These are phyloP conservation scores for Drosophila jambulina DNA, from an alignment of 1,140 invertebrate species.

Conservation along the genomic window DNA sequence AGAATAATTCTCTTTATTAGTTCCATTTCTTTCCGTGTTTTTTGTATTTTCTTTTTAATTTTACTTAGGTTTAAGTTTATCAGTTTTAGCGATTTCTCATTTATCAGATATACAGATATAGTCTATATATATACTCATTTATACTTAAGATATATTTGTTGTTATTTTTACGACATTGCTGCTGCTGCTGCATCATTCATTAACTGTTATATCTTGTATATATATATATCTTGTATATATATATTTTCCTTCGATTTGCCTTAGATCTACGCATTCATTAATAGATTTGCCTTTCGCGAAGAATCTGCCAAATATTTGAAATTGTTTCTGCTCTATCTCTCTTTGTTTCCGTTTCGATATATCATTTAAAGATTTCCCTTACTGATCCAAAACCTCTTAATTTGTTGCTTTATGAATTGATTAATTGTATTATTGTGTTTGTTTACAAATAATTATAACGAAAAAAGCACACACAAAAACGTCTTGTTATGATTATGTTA, in stretches of 20 bases:
- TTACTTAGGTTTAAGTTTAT: conserved; percentile 74
- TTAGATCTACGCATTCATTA: conserved; percentile 66
- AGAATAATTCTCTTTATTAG: conserved; percentile 84
- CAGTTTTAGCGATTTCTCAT: conserved; percentile 78
- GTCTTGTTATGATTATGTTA: conserved; percentile 19
- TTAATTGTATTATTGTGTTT: conserved; percentile 29
- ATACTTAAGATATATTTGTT: conserved; percentile 65
- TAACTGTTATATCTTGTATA: conserved; percentile 43
- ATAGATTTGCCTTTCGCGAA: conserved; percentile 42
- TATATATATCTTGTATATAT: conserved; percentile 56
- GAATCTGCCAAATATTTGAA: conserved; percentile 51
- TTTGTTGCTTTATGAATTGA: conserved; percentile 16
- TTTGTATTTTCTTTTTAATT: conserved; percentile 60
- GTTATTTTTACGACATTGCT: conserved; percentile 66
- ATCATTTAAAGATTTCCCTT: conserved; percentile 24
- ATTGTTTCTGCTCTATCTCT: conserved; percentile 23
- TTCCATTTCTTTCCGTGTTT: conserved; percentile 70
- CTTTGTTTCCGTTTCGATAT: conserved; percentile 18
- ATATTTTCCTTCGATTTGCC: conserved; percentile 58
- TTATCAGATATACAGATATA: conserved; percentile 71
- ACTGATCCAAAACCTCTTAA: conserved; percentile 27
- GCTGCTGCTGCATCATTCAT: conserved; percentile 53
- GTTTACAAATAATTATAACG: conserved; percentile 41
- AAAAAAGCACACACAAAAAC: conserved; percentile 46
- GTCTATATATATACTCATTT: conserved; percentile 64